Base-by-base conservation (phyloP, 2,797 vertebrate species). In the Coreius guichenoti region DNA sequence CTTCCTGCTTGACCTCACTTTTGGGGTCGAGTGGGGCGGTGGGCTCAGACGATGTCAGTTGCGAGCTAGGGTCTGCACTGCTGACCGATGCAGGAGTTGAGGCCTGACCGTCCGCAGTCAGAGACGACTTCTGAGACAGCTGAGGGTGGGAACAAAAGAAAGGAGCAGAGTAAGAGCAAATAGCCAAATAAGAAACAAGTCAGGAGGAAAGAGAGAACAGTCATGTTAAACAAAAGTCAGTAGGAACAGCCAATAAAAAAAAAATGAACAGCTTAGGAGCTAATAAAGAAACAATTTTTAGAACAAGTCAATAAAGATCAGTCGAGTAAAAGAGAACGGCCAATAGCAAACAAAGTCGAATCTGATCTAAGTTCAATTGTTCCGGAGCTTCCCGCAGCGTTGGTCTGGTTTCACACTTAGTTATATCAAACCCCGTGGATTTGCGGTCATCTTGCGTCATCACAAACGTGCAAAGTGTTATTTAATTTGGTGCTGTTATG, bases 21-120 rank as follows among this genome's bases (percentile, higher is more conserved):
- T 97, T 98, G 26, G 95, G 90, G 43, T 98, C 96, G 84, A 95
- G 94, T 83, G 94, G 92, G 92, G 93, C 84, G 89, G 95, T 84
- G 80, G 84, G 82, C 1, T 98, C 96, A 23, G 93, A 86, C 21
- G 93, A 89, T 65, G 95, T 80, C 21, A 96, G 95, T 90, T 97
- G 96, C 47, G 97, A 96, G 87, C 92, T 95, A 85, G 96, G 94
- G 76, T 97, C 96, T 8, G 95, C 92, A 80, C 96, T 97, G 91
- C 90, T 92, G 85, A 96, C 95, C 1, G 97, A 98, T 45, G 97
- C 95, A 17, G 98, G 98, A 73, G 97, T 97, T 43, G 97, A 97
- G 11, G 93, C 94, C 89, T 96, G 97, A 51, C 96, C 96, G n/a
- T 99, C 98, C 26, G 96, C 92, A 83, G 94, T 95, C 87, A 96